These are phyloP conservation scores for Dynastes hyllus DNA, from an alignment of 2,888 invertebrate species.

Conservation along the genomic window DNA sequence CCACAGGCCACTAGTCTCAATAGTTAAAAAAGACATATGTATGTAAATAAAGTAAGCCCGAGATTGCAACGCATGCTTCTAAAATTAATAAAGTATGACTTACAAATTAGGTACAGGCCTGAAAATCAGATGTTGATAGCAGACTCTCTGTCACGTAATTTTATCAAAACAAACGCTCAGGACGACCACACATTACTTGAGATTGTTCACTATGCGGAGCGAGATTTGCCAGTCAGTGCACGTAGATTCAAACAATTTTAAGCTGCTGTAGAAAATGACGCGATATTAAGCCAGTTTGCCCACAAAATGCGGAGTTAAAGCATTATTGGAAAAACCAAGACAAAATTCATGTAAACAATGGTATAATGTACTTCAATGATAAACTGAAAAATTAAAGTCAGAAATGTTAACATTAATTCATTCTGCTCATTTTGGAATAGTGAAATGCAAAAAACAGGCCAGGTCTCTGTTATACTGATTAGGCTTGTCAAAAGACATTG, in stretches of 20 bases:
- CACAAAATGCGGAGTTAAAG: neutral
- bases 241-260: neutral
- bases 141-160: neutral
- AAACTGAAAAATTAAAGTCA: too few relatives aligned
- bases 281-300: neutral
- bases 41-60: too few relatives aligned
- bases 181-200: neutral
- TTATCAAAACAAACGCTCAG: neutral
- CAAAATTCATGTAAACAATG: neutral
- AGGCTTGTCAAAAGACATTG: too few relatives aligned
- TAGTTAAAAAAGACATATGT: too few relatives aligned
- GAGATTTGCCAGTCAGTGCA: neutral
- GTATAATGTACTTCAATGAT: neutral
- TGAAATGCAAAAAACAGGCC: too few relatives aligned
- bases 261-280: too few relatives aligned
- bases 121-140: neutral
- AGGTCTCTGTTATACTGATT: too few relatives aligned
- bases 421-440: too few relatives aligned
- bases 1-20: too few relatives aligned
- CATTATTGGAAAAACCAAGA: slow-evolving; percentile 3
- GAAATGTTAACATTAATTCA: too few relatives aligned
- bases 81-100: neutral
- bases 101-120: neutral
- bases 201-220: neutral
- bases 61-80: too few relatives aligned